Evolutionary conservation across 2,113 vertebrate genomes (phyloP), one percentile per base, ranked within the genome.

Genomic region (Etheostoma spectabile): DNA sequence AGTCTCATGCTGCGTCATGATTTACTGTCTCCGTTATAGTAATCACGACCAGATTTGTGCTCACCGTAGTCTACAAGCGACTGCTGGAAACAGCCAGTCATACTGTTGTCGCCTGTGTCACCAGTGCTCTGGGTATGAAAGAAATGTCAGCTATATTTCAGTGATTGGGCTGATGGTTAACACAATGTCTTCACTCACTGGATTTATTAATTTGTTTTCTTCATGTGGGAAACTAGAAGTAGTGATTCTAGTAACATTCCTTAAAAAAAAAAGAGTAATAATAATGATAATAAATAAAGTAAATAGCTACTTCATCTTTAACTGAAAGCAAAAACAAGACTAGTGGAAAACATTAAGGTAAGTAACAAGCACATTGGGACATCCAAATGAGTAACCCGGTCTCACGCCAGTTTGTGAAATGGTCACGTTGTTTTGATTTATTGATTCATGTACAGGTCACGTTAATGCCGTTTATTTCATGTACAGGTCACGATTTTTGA

Each of bases 11-110:
- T 86, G 92, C 83, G 88, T 95, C 90, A 93, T 94, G 93, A 94
- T 95, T 94, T 94, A 95, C 91, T 90, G 90, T 92, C 94, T 94
- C 92, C 90, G 91, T 94, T 94, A 93, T 85, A 93, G 90, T 96
- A 95, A 95, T 95, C 93, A 93, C 85, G 92, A 92, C 87, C 94
- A 95, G 92, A 94, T 90, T 87, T 83, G 88, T 12, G 70, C 88
- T 88, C 82, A 85, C 84, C 77, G 67, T 82, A 64, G 89, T 77
- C 86, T 74, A 78, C 83, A 35, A 76, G 75, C 49, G 68, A 86
- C 82, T 77, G 84, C 77, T 93, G 91, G 91, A 93, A 92, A 93
- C 89, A 88, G 88, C 74, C 90, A 86, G 87, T 82, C 56, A 55
- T 27, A 27, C 83, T 85, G 82, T 84, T 84, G 92, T 93, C 82